Percentiles rank a stretch among this genome's conserved stretches.
These are phyloP conservation scores for Procambarus clarkii DNA, from an alignment of 1,140 invertebrate genomes.

Conservation along the genomic window DNA sequence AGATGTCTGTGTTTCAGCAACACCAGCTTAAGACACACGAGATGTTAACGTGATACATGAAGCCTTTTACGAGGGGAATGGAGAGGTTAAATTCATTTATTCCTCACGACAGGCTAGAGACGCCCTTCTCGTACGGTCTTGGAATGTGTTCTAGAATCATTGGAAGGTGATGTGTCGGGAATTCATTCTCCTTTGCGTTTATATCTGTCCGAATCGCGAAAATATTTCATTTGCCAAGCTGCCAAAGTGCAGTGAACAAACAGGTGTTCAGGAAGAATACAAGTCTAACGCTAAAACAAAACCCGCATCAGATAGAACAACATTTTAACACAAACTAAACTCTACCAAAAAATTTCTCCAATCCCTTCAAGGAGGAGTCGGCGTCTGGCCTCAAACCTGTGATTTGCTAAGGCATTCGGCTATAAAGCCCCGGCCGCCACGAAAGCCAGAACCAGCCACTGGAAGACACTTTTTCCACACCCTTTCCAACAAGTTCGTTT, in stretches of 20 bases:
- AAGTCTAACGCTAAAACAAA: constrained; percentile 24
- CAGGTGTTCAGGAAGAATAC: neutral
- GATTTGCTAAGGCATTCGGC: constrained; percentile 68
- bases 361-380: constrained; percentile 37
- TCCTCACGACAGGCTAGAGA: neutral
- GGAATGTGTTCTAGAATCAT: constrained; percentile 14
- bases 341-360: constrained; percentile 59
- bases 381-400: constrained; percentile 56
- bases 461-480: constrained; percentile 26
- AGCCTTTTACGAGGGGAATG: neutral
- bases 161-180: neutral
- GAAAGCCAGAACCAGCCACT: constrained; percentile 34
- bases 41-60: neutral
- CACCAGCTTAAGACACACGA: neutral
- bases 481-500: constrained; percentile 22
- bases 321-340: constrained; percentile 68
- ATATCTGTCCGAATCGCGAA: neutral
- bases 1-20: neutral
- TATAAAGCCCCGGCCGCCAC: constrained; percentile 60
- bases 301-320: constrained; percentile 51
- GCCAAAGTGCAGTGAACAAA: neutral
- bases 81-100: neutral
- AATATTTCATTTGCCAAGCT: neutral
- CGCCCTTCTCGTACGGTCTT: neutral
- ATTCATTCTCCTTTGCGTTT: neutral